Evolutionary conservation across 2,797 vertebrate genomes (phyloP).

Genomic region (Hippopotamyrus pictus): DNA sequence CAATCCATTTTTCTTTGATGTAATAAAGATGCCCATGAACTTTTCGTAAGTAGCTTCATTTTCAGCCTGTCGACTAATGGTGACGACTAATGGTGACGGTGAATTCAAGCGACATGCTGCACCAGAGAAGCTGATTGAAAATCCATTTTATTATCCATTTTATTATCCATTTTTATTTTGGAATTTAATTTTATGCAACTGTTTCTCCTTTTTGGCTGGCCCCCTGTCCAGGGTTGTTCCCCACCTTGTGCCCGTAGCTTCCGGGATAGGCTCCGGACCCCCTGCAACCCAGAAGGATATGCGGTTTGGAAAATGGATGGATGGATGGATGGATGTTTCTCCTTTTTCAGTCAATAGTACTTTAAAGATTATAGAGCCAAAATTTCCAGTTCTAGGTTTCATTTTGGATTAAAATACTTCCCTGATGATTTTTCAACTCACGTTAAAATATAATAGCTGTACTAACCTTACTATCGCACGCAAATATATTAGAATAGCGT

Average conservation of each 20-base stretch:
- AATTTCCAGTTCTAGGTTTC: conserved; percentile 23
- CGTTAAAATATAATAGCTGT: background rate
- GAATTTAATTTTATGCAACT: conserved; percentile 43
- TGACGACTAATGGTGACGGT: conserved; percentile 19
- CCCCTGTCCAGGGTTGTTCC: too few species aligned
- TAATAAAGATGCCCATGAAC: conserved; percentile 53
- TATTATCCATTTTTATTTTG: too few species aligned
- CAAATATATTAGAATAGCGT: background rate
- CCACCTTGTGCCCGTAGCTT: too few species aligned
- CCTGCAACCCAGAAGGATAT: too few species aligned
- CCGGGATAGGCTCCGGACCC: too few species aligned
- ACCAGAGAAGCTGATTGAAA: conserved; percentile 24
- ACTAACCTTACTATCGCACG: background rate
- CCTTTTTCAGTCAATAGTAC: conserved; percentile 33
- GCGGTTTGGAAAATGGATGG: too few species aligned
- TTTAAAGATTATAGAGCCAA: conserved; percentile 33
- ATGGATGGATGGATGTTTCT: background rate
- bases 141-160: conserved; percentile 45
- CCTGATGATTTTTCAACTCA: conserved; percentile 24
- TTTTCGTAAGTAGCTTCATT: conserved; percentile 43
- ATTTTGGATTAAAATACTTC: conserved; percentile 35
- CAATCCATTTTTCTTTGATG: conserved; percentile 58
- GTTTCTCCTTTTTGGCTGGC: conserved; percentile 4
- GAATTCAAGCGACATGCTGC: conserved; percentile 31
- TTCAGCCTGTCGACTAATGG: conserved; percentile 34